Conservation (phyloP, 2,797 vertebrate genomes). For the Sylvia borin region DNA sequence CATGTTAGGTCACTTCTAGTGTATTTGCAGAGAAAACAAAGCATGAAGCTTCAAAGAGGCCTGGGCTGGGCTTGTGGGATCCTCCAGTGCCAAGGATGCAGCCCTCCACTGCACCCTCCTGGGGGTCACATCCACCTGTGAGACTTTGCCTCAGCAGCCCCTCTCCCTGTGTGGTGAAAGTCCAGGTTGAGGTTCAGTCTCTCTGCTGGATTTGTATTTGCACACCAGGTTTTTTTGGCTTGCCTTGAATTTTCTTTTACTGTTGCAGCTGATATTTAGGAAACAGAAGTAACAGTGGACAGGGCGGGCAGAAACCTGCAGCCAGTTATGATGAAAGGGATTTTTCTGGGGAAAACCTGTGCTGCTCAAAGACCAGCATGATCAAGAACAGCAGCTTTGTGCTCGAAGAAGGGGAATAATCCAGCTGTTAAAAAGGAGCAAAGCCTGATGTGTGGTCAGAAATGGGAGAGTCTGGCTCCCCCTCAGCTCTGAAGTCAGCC, state of each 20-base stretch:
- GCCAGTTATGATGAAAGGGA: not conserved
- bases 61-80: not conserved
- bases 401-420: not conserved
- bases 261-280: not conserved
- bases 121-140: not conserved
- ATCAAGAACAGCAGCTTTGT: not conserved
- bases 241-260: not conserved
- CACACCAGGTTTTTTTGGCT: not conserved
- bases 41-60: not conserved
- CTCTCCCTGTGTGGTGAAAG: not conserved
- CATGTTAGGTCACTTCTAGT: constrained; percentile 32
- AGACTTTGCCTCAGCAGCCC: not conserved
- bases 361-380: not conserved
- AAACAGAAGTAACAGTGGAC: not conserved
- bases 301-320: not conserved
- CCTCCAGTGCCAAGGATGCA: not conserved
- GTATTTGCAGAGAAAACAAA: constrained; percentile 55
- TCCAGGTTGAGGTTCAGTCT: not conserved
- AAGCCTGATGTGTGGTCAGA: not conserved
- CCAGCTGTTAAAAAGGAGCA: not conserved
- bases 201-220: not conserved
- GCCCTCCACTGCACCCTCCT: not conserved
- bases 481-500: not conserved
- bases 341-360: not conserved
- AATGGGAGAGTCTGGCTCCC: not conserved